These are phyloP conservation scores for Grapholita molesta DNA, from an alignment of 1,140 invertebrate species.

Conservation along the genomic window DNA sequence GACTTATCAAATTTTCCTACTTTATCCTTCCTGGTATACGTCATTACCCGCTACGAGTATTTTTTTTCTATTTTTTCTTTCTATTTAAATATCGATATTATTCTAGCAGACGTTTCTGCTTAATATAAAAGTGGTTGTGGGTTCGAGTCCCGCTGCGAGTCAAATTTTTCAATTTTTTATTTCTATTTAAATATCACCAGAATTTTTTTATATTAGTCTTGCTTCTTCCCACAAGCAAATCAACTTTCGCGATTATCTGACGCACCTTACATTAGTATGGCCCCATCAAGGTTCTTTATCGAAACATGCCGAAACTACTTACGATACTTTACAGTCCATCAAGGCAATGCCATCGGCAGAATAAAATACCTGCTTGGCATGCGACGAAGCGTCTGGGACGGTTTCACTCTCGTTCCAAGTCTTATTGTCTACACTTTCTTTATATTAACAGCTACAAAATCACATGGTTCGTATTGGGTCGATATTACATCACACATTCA, in stretches of 20 bases:
- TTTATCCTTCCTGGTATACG: too few species aligned
- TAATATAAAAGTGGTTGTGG: too few species aligned
- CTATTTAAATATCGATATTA: too few species aligned
- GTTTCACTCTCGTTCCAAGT: slow-evolving; percentile 69
- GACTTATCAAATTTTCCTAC: too few species aligned
- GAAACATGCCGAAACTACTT: neutral
- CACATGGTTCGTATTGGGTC: slow-evolving; percentile 25
- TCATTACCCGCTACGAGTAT: too few species aligned
- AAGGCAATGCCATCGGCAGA: slow-evolving; percentile 18
- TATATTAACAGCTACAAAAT: slow-evolving; percentile 38
- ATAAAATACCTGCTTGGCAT: slow-evolving; percentile 41
- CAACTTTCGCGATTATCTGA: neutral
- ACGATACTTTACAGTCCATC: neutral
- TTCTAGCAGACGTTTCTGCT: too few species aligned
- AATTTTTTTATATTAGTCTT: too few species aligned
- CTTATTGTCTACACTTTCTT: slow-evolving; percentile 63
- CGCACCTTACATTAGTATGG: neutral
- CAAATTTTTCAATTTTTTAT: too few species aligned
- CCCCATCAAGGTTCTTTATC: neutral
- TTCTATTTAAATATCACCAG: too few species aligned
- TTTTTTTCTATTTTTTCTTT: too few species aligned
- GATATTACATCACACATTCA: too few species aligned
- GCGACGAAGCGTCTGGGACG: slow-evolving; percentile 34
- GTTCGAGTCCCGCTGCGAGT: too few species aligned
- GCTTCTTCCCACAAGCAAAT: neutral